Conservation (phyloP, 2,888 invertebrate genomes). For the Crocallis elinguaria region DNA sequence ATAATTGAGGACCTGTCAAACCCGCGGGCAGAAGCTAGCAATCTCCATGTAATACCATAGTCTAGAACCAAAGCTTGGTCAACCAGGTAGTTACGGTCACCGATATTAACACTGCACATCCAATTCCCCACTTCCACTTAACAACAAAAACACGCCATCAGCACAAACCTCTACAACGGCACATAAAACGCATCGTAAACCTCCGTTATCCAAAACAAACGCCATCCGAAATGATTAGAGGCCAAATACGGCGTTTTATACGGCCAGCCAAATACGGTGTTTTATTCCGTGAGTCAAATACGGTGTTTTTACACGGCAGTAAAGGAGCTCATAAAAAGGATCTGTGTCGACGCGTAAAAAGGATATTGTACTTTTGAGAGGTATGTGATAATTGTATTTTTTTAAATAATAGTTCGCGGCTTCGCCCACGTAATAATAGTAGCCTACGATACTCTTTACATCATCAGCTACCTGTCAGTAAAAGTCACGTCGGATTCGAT, state of each 20-base stretch:
- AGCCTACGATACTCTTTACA: no score
- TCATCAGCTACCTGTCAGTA: no score
- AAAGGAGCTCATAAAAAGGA: neutral
- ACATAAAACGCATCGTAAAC: conserved; percentile 1
- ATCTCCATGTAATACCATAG: no score
- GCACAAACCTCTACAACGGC: neutral
- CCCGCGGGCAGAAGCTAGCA: no score
- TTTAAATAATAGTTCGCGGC: neutral
- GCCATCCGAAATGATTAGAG: conserved; percentile 3
- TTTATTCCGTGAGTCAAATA: neutral
- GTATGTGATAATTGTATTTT: neutral
- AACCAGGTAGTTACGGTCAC: neutral
- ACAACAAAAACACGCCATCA: neutral
- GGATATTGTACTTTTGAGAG: neutral
- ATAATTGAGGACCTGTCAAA: no score
- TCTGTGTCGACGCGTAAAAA: neutral
- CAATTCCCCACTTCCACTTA: neutral
- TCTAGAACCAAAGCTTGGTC: no score
- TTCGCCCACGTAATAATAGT: no score
- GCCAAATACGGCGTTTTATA: neutral
- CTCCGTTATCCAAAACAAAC: conserved; percentile 3
- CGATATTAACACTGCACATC: neutral
- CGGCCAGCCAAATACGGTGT: neutral
- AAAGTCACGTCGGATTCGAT: no score
- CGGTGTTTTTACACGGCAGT: conserved; percentile 2